Conservation (phyloP, 2,113 vertebrate genomes). For the Saccopteryx leptura region DNA sequence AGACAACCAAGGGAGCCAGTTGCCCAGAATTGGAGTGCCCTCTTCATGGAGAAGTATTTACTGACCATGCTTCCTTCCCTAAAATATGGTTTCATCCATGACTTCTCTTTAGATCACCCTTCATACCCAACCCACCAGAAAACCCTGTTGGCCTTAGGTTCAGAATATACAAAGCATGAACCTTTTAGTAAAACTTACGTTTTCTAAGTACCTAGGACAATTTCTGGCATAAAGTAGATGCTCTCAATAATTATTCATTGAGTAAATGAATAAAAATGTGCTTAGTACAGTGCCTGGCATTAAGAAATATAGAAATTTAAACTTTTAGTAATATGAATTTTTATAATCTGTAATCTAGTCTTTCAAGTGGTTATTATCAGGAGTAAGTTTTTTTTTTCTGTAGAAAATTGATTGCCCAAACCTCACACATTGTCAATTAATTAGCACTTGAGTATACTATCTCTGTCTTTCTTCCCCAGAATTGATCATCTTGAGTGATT, state of each 20-base stretch:
- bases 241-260: slow-evolving; percentile 59
- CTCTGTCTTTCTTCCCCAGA: slow-evolving; percentile 20
- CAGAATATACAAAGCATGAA: neutral
- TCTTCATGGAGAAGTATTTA: slow-evolving; percentile 52
- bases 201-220: slow-evolving; percentile 20
- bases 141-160: slow-evolving; percentile 43
- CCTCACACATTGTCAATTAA: slow-evolving; percentile 50
- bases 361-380: slow-evolving; percentile 60
- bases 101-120: slow-evolving; percentile 23
- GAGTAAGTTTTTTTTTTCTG: slow-evolving; percentile 62
- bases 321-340: slow-evolving; percentile 41
- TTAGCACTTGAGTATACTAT: slow-evolving; percentile 38
- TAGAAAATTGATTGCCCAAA: slow-evolving; percentile 54
- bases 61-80: neutral
- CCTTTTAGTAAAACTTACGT: neutral
- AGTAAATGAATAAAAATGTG: slow-evolving; percentile 35
- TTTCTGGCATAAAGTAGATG: slow-evolving; percentile 5
- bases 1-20: slow-evolving; percentile 1
- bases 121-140: neutral
- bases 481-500: slow-evolving; percentile 48
- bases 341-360: neutral
- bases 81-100: neutral
- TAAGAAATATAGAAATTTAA: slow-evolving; percentile 61
- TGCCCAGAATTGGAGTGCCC: neutral
- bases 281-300: neutral